Base-by-base conservation (phyloP, 2,797 vertebrate species). In the Acrossocheilus wenchowensis region DNA sequence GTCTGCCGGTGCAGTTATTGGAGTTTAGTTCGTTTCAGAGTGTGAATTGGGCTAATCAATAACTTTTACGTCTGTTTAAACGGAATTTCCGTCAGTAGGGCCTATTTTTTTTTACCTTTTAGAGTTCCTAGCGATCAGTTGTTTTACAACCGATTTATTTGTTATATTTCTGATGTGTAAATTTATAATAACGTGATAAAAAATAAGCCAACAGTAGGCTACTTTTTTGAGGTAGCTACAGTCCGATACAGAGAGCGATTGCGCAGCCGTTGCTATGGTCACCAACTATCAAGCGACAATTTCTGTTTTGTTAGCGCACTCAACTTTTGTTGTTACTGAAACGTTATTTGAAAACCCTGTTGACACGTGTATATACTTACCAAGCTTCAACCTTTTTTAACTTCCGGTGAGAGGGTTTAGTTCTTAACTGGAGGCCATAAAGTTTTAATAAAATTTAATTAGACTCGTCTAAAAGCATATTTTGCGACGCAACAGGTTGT, bases 201-300 rank as follows among this genome's bases (percentile, higher is more conserved):
- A 75, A 73, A 30, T 4, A 48, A 26, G 66, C 7, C 66, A 43
- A 39, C 75, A 39, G 50, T 54, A 14, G 8, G 4, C 2, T 72
- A 8, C n/a, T 74, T 75, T 75, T 74, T 19, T 6, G n/a, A 73
- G 3, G 71, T 48, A 4, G 9, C 2, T 41, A 30, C 72, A 7
- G 4, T 50, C 7, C 14, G n/a, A 30, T 2, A 23, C 43, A 5
- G 14, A 48, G 14, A 17, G 19, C 34, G 1, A 78, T 39, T 10
- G 19, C 19, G 6, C 21, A 71, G n/a, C 5, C 34, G 75, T 78
- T 78, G 75, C 36, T 78, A 78, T 78, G 52, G 75, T 78, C 57
- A 60, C 34, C 52, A 21, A 23, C 17, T 54, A 19, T 60, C 6
- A 60, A n/a, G 8, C 21, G 30, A 23, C 30, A 21, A 41, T 60